A percentile compares a stretch with the other conserved stretches of the same genome.
These are phyloP conservation scores for Kryptopterus vitreolus DNA, from an alignment of 2,797 vertebrate species.

Conservation along the genomic window DNA sequence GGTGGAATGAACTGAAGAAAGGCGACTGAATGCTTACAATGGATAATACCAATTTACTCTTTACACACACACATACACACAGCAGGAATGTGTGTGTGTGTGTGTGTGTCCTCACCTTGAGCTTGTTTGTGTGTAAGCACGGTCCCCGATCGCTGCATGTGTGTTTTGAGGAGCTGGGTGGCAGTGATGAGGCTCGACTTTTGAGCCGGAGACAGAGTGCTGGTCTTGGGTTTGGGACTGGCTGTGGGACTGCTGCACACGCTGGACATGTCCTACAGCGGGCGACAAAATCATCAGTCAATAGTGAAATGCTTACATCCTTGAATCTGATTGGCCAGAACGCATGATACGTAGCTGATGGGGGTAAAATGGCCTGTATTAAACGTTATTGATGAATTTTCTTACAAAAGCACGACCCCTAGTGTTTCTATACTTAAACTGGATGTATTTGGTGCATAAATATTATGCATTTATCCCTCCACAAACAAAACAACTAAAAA, in stretches of 20 bases:
- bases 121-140: conserved; percentile 89
- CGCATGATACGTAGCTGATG: too few relatives aligned
- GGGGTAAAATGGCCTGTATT: too few relatives aligned
- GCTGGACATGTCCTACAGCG: conserved; percentile 88
- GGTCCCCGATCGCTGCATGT: conserved; percentile 84
- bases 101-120: conserved; percentile 78
- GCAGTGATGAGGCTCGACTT: conserved; percentile 85
- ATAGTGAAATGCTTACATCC: background rate
- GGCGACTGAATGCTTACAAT: conserved; percentile 15
- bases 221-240: conserved; percentile 91
- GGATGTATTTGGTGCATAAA: too few relatives aligned
- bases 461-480: too few relatives aligned
- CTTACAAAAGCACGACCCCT: too few relatives aligned
- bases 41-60: background rate
- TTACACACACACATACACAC: background rate
- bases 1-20: conserved; percentile 11
- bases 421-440: too few relatives aligned
- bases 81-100: background rate
- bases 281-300: background rate
- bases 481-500: background rate
- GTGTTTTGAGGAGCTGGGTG: conserved; percentile 89
- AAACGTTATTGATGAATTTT: too few relatives aligned
- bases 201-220: conserved; percentile 82
- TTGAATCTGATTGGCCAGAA: background rate
- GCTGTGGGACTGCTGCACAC: conserved; percentile 96